Base-by-base conservation (phyloP, 2,888 invertebrate genomes). In the Tetranychus truncatus region DNA sequence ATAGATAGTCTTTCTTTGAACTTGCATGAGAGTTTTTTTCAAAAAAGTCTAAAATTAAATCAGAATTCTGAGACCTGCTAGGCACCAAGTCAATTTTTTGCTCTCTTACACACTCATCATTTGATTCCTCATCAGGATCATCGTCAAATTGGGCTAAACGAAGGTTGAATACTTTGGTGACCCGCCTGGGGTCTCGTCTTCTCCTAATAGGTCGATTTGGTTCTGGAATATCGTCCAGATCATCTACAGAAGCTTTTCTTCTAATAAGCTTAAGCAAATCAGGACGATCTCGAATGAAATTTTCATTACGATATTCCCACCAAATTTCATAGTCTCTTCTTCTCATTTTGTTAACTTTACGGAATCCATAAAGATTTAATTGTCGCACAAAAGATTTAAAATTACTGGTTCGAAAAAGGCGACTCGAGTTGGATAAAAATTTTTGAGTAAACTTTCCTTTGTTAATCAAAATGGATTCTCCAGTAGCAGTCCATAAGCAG, bases 281-380 rank as follows among this genome's bases (percentile, higher is more conserved):
- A 21, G 69, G 69, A 24, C 20, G 20, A 1, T 21, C 69, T 24
- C 69, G 69, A 1, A 21, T 20, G 4, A 69, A 69, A 20, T 24
- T 20, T 20, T 20, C 21, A 69, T 69, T 69, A 18, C 20, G 20
- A 11, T 69, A 69, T 7, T 24, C 11, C 20, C 69, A 69, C 21
- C 69, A 24, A 69, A 24, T 69, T 11, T 24, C 69, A 21, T 24
- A 21, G 20, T 11, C 34, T 20, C 55, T 9, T 55, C 55, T 18
- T 24, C 20, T 24, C 21, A 21, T 11, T 11, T 20, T 20, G 21
- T 69, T 20, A 69, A 69, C 69, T 21, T 69, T 69, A 69, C 69
- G 69, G 11, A 69, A 69, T 20, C 69, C 69, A 21, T 69, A 69
- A 24, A 69, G 34, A 69, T 69, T 69, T 20, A 69, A 69, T 69